Evolutionary conservation across 2,888 invertebrate genomes (phyloP).

Genomic region (Psococerastis gibbosa): DNA sequence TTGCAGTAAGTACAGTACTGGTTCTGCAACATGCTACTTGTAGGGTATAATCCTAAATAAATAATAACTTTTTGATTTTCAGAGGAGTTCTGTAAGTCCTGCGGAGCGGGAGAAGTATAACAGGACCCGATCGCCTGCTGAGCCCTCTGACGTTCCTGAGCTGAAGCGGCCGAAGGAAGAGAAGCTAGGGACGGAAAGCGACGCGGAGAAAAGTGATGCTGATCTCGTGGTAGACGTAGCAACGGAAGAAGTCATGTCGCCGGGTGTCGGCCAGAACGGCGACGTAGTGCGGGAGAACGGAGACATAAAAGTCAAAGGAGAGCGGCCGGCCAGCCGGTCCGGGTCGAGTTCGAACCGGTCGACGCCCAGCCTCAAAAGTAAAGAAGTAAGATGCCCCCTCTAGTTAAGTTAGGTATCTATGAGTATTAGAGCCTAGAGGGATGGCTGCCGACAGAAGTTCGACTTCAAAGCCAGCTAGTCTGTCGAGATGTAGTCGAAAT

Average conservation of each 20-base stretch:
- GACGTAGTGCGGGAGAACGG: slow-evolving; percentile 3
- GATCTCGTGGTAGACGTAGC: slow-evolving; percentile 39
- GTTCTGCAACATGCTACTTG: too few species aligned
- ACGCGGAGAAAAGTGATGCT: slow-evolving; percentile 36
- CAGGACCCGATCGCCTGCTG: slow-evolving; percentile 17
- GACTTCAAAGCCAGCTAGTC: too few species aligned
- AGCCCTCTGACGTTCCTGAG: slow-evolving; percentile 12
- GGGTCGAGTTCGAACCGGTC: slow-evolving; percentile 8
- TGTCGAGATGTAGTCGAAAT: too few species aligned
- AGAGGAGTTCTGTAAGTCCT: slow-evolving; percentile 20
- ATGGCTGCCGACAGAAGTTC: too few species aligned
- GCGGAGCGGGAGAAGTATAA: slow-evolving; percentile 20
- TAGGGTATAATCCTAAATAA: too few species aligned
- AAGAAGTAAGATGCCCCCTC: slow-evolving; percentile 8
- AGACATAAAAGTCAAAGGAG: slow-evolving; percentile 6
- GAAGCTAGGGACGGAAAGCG: slow-evolving; percentile 24
- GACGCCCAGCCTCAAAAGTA: slow-evolving; percentile 4
- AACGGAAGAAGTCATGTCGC: slow-evolving; percentile 25
- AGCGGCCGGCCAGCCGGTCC: slow-evolving; percentile 6
- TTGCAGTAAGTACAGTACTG: too few species aligned
- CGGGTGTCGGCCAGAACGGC: background rate
- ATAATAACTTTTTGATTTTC: slow-evolving; percentile 12
- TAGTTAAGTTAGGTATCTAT: too few species aligned
- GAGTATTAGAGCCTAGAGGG: too few species aligned
- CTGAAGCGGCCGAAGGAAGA: slow-evolving; percentile 19